Evolutionary conservation across 2,797 vertebrate species (phyloP), one percentile per base, ranked within the genome.

Genomic region (Chanos chanos): DNA sequence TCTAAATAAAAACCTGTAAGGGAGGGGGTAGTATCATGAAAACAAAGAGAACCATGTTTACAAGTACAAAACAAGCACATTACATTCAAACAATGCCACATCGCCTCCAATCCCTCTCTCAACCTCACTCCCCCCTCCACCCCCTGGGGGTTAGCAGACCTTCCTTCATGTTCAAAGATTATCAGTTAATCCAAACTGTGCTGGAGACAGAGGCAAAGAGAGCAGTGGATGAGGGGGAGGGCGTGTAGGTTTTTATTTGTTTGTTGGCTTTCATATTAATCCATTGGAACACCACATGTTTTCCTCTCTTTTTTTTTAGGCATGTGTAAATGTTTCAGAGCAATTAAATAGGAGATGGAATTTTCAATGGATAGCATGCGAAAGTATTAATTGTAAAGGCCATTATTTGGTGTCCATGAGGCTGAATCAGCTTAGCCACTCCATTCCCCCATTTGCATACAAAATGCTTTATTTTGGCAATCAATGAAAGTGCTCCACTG

Each of bases 401-500:
- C 86, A 89, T 91, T 92, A 92, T 92, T 89, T 89, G 89, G 90
- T 91, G 86, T 92, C 90, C 89, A 89, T 88, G 89, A 87, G 87
- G 86, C 89, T 90, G 86, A 92, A 94, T 95, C 94, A 94, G 93
- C 94, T 95, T 93, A 95, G 92, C 93, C 94, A 96, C 92, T 95
- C 93, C 92, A 95, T 92, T 92, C 94, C 93, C 92, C 92, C 93
- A 98, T 99, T 97, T 99, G 94, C 95, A 99, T 98, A 98, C 95
- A 97, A 97, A 99, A 97, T 94, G 92, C 95, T 97, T 97, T 97
- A 98, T 97, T 99, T 98, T 98, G 95, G 96, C 96, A 99, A 98
- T 98, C 96, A 97, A 97, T 99, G 96, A 99, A 97, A 99, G 95
- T 94, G 92, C 92, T 93, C 89, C 92, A 94, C 93, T 93, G 95